Evolutionary conservation across 2,888 invertebrate genomes (phyloP).

Genomic region (Aporophyla lueneburgensis): DNA sequence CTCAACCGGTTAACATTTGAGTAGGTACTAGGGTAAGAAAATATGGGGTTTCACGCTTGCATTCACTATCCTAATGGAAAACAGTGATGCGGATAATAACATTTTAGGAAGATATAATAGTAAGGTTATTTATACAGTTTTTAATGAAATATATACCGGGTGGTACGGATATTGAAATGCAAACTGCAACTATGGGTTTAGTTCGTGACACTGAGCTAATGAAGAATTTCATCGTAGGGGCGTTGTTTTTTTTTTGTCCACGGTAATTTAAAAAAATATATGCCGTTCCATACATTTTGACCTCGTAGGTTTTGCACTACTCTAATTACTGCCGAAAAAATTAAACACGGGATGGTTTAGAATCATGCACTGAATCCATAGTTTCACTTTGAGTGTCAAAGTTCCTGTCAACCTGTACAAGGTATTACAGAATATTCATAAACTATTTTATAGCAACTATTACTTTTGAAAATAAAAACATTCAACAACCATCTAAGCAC

Average conservation of each 20-base stretch:
- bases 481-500: background rate
- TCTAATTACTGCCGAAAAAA: no score
- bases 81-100: conserved; percentile 18
- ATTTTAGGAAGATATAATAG: background rate
- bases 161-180: no score
- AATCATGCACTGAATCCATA: no score
- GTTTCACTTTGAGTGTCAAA: no score
- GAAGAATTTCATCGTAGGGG: no score
- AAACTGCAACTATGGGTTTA: no score
- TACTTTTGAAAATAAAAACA: background rate
- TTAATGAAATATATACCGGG: background rate
- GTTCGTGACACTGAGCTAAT: no score
- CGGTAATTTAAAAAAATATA: no score
- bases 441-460: background rate
- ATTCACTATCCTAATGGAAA: conserved; percentile 32
- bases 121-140: background rate
- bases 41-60: conserved; percentile 28
- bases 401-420: background rate
- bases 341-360: no score
- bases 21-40: conserved; percentile 10
- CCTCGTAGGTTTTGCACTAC: no score
- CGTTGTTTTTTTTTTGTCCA: no score
- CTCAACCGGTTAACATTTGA: background rate
- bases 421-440: background rate
- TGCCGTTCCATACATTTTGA: no score